Percentiles rank a stretch among this genome's conserved stretches.
Evolutionary conservation across 2,888 invertebrate genomes (phyloP).

Genomic region (Sesia apiformis): DNA sequence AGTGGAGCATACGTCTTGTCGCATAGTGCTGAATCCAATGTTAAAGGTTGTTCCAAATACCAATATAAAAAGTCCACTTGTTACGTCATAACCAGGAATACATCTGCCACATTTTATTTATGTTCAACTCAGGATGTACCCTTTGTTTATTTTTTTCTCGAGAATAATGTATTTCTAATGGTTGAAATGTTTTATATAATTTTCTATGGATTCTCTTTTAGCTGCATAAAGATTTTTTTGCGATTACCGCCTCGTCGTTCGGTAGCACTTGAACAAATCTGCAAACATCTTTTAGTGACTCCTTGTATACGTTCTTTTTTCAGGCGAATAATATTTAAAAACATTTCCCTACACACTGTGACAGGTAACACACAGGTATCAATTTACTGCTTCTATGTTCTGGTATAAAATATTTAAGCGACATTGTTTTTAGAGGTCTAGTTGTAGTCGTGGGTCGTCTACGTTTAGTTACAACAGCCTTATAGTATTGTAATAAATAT

Average conservation of each 20-base stretch:
- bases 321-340: not conserved
- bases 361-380: no score
- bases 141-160: conserved; percentile 2
- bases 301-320: conserved; percentile 4
- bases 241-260: conserved; percentile 8
- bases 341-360: not conserved
- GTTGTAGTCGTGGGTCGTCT: conserved; percentile 4
- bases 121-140: conserved; percentile 5
- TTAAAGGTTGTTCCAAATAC: conserved; percentile 6
- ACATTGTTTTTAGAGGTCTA: conserved; percentile 2
- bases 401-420: not conserved
- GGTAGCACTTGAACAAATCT: conserved; percentile 5
- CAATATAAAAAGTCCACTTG: conserved; percentile 4
- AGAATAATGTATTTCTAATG: conserved; percentile 3
- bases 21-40: conserved; percentile 5
- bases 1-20: conserved; percentile 6
- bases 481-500: not conserved
- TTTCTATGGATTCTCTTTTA: conserved; percentile 4
- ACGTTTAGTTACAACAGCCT: not conserved
- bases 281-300: conserved; percentile 6
- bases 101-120: conserved; percentile 4
- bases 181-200: conserved; percentile 5
- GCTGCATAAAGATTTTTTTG: conserved; percentile 4
- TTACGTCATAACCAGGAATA: conserved; percentile 5
- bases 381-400: not conserved